Base-by-base conservation (phyloP, 1,140 invertebrate species). In the Drosophila nasuta region DNA sequence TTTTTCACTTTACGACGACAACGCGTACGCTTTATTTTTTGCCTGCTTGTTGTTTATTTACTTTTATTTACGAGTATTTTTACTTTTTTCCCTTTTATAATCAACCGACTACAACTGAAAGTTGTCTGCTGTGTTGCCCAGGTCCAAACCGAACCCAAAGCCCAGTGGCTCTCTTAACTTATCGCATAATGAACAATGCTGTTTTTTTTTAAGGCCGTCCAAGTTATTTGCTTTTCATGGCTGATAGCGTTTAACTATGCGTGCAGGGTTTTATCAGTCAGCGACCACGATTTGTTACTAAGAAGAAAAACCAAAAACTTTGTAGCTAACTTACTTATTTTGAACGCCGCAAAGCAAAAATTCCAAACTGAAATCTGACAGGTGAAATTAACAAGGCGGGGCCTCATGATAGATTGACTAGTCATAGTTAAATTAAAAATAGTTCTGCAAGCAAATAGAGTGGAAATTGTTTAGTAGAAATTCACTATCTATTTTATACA, bases 1-100 rank as follows among this genome's bases (percentile, higher is more conserved):
- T 88, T 88, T 89, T 80, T 71, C 79, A 78, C 75, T 86, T 86
- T 86, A 87, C 79, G 67, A 74, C 78, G 15, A 87, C 79, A 64
- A 38, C 17, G 33, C 33, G 13, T 38, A 56, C 59, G 30, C 38
- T 46, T 11, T 20, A 20, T 20, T 13, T 57, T 41, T 41, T 41
- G 38, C 38, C 3, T n/a, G n/a, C 3, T 43, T 43, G 41, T 43
- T 48, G n/a, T 45, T 43, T 71, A 62, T 80, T 80, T 77, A 73
- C 66, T 85, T 80, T 13, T 52, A 45, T 70, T 62, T 54, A 20
- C 20, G 20, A 20, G 20, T 20, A 10, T 54, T 13, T 43, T 33
- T 11, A 30, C 35, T 7, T 41, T 41, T n/a, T 41, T 33, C 48
- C 5, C 59, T 6, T 49, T 57, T 33, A 46, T 25, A 48, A 45